A percentile compares a stretch with the other conserved stretches of the same genome.
Evolutionary conservation across 2,113 vertebrate genomes (phyloP).

Genomic region (Tautogolabrus adspersus): DNA sequence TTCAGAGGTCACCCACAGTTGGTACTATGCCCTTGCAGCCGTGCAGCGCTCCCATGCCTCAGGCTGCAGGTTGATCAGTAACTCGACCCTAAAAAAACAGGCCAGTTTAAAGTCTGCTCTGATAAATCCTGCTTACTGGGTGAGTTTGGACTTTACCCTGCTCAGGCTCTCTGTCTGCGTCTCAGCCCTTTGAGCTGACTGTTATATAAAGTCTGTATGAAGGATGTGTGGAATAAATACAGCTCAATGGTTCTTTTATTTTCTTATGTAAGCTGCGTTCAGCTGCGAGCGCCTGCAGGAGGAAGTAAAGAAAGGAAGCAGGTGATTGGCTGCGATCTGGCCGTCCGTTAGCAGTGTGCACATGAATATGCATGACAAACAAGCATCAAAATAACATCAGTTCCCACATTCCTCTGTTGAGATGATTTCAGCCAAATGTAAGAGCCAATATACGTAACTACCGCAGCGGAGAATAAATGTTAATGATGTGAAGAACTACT

Average conservation of each 20-base stretch:
- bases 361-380: conserved; percentile 9
- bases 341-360: conserved; percentile 12
- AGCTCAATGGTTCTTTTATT: conserved; percentile 68
- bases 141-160: conserved; percentile 71
- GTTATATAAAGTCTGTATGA: conserved; percentile 76
- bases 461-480: not conserved
- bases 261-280: conserved; percentile 66
- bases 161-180: conserved; percentile 38
- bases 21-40: not conserved
- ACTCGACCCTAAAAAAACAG: conserved; percentile 52
- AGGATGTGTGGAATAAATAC: conserved; percentile 54
- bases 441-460: not conserved
- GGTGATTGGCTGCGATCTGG: conserved; percentile 16
- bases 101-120: conserved; percentile 73
- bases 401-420: not conserved
- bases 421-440: not conserved
- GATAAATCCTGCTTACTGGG: conserved; percentile 77
- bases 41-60: conserved; percentile 1
- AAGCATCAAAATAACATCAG: not conserved
- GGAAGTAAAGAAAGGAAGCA: conserved; percentile 42
- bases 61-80: conserved; percentile 79
- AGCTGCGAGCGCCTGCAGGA: conserved; percentile 31
- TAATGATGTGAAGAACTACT: not conserved
- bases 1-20: conserved; percentile 39
- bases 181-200: conserved; percentile 54